Percentiles rank a stretch among this genome's conserved stretches.
Evolutionary conservation across 2,113 vertebrate species (phyloP).

Genomic region (Corythaeola cristata): DNA sequence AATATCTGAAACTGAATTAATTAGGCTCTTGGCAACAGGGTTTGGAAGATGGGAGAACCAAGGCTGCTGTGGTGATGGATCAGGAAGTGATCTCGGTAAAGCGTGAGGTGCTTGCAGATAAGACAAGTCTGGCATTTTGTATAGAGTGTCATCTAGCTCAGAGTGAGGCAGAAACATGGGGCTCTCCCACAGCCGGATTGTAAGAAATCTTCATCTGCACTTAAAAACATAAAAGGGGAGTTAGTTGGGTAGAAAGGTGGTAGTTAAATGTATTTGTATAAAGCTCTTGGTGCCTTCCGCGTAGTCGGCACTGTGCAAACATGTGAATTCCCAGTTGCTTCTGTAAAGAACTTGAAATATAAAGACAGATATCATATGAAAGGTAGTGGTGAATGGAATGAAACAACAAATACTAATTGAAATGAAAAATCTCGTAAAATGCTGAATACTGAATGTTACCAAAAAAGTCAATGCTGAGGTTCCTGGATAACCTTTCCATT

Average conservation of each 20-base stretch:
- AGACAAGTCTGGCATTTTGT: neutral
- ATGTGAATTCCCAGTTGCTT: neutral
- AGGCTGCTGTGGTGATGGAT: neutral
- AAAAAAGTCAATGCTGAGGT: neutral
- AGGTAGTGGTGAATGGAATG: neutral
- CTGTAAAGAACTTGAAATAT: neutral
- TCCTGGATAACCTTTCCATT: neutral
- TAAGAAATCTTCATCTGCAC: neutral
- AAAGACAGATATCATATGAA: neutral
- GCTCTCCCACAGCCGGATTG: neutral
- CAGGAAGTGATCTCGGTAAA: neutral
- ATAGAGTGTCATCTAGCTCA: neutral
- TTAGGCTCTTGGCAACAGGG: neutral
- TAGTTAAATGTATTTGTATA: neutral
- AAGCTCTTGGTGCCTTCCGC: neutral
- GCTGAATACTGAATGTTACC: neutral
- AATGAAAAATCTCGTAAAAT: neutral
- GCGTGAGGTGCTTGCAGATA: neutral
- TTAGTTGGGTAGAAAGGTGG: neutral
- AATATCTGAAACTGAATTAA: neutral
- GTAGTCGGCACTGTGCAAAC: neutral
- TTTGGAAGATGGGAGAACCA: neutral
- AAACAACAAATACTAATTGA: neutral
- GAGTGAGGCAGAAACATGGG: neutral
- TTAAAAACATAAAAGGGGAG: neutral